phyloP scores from a whole-genome alignment of 2,888 invertebrate species.

The Drosophila parthenogenetica region DNA sequence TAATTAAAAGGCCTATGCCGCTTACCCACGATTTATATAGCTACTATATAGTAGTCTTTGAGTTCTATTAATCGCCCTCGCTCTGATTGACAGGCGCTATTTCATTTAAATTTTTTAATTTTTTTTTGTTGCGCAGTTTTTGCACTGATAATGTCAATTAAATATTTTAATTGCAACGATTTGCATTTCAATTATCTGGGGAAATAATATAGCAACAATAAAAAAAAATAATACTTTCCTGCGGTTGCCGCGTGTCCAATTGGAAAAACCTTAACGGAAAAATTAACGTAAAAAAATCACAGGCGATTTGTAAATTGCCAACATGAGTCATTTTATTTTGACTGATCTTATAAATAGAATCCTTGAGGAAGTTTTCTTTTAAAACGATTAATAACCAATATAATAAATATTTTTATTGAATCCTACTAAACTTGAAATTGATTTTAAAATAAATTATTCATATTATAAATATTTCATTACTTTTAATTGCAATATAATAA shows the following conservation, averaged over 20 bases:
- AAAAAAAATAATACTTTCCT: conserved; percentile 20
- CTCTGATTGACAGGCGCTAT: conserved; percentile 36
- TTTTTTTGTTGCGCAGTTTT: conserved; percentile 51
- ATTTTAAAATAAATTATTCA: no score
- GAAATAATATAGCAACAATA: conserved; percentile 19
- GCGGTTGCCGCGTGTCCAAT: conserved; percentile 41
- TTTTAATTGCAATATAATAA: no score
- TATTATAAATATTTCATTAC: no score
- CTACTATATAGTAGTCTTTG: background rate
- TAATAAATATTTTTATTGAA: no score
- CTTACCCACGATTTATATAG: conserved; percentile 38
- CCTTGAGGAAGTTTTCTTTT: no score
- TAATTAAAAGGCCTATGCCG: conserved; percentile 9
- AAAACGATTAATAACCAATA: no score
- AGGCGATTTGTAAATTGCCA: no score
- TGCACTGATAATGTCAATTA: conserved; percentile 55
- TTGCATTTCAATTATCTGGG: conserved; percentile 15
- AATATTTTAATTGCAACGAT: conserved; percentile 40
- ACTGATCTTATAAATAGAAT: no score
- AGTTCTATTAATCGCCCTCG: conserved; percentile 29
- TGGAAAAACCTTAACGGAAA: conserved; percentile 1
- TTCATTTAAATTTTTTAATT: conserved; percentile 15
- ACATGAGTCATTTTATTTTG: no score
- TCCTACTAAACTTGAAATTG: no score
- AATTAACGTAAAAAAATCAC: background rate